These are phyloP conservation scores for Oeneis ivallda DNA, from an alignment of 2,888 invertebrate genomes.

Conservation along the genomic window DNA sequence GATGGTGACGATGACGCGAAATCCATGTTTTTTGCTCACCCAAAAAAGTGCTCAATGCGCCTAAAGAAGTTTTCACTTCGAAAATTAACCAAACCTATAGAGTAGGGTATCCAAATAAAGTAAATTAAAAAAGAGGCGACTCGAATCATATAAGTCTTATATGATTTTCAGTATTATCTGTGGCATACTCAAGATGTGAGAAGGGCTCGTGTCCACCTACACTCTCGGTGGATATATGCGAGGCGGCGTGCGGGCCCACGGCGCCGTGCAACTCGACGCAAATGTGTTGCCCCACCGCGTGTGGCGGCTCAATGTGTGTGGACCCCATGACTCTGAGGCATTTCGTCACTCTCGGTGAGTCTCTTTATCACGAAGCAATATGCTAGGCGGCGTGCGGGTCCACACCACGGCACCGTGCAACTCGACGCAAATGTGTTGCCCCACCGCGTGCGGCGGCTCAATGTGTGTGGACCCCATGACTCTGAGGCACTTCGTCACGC, in stretches of 20 bases:
- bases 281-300: conserved; percentile 73
- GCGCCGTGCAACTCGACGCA: conserved; percentile 61
- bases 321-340: conserved; percentile 66
- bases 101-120: too few species aligned
- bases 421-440: conserved; percentile 68
- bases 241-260: conserved; percentile 64
- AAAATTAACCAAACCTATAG: too few species aligned
- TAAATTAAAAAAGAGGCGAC: too few species aligned
- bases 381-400: conserved; percentile 71
- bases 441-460: conserved; percentile 71
- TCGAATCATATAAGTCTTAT: too few species aligned
- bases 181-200: conserved; percentile 5
- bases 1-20: too few species aligned
- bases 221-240: conserved; percentile 74
- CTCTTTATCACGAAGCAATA: conserved; percentile 38
- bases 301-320: conserved; percentile 75
- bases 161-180: neutral
- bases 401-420: conserved; percentile 57
- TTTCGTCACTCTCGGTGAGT: conserved; percentile 61
- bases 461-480: conserved; percentile 75
- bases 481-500: conserved; percentile 57
- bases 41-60: too few species aligned
- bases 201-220: conserved; percentile 80
- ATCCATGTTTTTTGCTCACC: too few species aligned
- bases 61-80: too few species aligned